Percentiles rank a stretch among this genome's conserved stretches.
Conservation (phyloP, 2,113 vertebrate genomes). For the Tor tambroides region DNA sequence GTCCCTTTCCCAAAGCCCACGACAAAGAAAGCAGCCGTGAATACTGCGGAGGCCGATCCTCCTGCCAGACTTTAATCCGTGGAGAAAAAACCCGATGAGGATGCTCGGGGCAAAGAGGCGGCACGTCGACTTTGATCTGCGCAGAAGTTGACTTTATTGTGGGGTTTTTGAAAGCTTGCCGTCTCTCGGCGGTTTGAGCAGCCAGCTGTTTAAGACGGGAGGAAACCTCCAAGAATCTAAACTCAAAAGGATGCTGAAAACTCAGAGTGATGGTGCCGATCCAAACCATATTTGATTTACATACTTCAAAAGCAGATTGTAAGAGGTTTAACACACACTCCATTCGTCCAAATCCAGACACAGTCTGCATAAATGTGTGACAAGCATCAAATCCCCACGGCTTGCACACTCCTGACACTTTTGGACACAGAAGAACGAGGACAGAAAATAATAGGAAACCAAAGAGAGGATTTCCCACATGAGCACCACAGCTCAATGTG, state of each 20-base stretch:
- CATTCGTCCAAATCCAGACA: background rate
- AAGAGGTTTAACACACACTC: constrained; percentile 8
- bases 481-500: background rate
- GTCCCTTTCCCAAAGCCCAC: constrained; percentile 28
- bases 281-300: constrained; percentile 20
- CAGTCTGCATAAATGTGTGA: constrained; percentile 12
- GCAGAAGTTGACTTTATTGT: constrained; percentile 33
- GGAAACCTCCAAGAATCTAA: background rate
- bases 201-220: background rate
- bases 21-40: constrained; percentile 38
- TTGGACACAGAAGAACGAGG: background rate
- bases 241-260: constrained; percentile 6
- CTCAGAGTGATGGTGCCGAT: background rate
- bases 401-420: background rate
- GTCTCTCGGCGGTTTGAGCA: background rate
- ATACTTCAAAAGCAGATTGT: constrained; percentile 25
- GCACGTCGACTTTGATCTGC: constrained; percentile 19
- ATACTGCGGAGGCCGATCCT: constrained; percentile 30
- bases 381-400: background rate
- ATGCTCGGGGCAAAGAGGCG: constrained; percentile 10
- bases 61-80: constrained; percentile 44
- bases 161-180: constrained; percentile 3
- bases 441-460: background rate
- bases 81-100: constrained; percentile 22
- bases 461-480: constrained; percentile 2